phyloP scores from a whole-genome alignment of 2,113 vertebrate genomes.

The Myotis brandtii region DNA sequence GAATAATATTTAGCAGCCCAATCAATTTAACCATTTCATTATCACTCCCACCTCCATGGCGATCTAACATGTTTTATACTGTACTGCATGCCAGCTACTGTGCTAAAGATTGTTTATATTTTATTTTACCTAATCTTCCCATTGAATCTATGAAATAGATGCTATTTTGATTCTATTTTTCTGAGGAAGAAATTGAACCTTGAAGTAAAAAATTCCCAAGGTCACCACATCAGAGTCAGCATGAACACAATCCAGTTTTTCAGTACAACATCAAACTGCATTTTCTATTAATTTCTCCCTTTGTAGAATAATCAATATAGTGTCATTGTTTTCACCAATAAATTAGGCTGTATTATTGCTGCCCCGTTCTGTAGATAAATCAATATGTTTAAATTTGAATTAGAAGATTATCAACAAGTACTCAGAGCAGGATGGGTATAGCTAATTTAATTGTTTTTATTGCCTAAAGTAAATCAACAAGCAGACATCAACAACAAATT shows the following conservation, averaged over 20 bases:
- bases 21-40: not conserved
- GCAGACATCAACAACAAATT: conserved; percentile 41
- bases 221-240: not conserved
- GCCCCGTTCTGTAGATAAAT: not conserved
- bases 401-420: conserved; percentile 56
- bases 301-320: not conserved
- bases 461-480: conserved; percentile 21
- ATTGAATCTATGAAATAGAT: not conserved
- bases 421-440: conserved; percentile 5
- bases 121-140: not conserved
- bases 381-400: conserved; percentile 41
- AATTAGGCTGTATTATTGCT: not conserved
- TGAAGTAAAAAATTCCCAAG: not conserved
- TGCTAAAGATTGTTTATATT: not conserved
- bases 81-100: not conserved
- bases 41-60: not conserved
- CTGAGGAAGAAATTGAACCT: not conserved
- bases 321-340: not conserved
- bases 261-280: not conserved
- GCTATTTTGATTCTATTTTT: not conserved
- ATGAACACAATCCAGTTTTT: not conserved
- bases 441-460: conserved; percentile 64
- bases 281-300: not conserved
- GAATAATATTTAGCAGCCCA: not conserved
- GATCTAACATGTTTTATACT: not conserved